These are phyloP conservation scores for Gastracanthus pulcherrimus DNA, from an alignment of 2,888 invertebrate genomes.

Conservation along the genomic window DNA sequence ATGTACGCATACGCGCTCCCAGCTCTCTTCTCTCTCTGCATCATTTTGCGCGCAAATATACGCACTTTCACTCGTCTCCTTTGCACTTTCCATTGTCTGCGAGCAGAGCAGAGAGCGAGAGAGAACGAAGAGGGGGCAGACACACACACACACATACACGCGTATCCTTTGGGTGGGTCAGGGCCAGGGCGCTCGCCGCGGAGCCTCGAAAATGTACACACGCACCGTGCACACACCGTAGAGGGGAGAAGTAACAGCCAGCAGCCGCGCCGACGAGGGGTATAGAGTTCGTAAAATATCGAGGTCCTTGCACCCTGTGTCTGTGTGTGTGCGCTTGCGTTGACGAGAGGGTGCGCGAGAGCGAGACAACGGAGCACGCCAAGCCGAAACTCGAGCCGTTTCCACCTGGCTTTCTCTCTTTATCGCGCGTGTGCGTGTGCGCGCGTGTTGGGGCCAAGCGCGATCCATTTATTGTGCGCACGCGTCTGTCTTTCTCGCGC, in stretches of 20 bases:
- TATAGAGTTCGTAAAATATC: constrained; percentile 69
- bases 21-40: too few relatives aligned
- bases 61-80: not conserved
- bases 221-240: too few relatives aligned
- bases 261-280: not conserved
- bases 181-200: constrained; percentile 65
- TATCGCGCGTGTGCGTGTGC: not conserved
- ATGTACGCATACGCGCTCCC: too few relatives aligned
- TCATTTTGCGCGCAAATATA: not conserved
- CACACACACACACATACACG: not conserved
- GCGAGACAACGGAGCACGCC: not conserved
- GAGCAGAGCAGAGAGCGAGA: not conserved
- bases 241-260: not conserved
- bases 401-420: constrained; percentile 43
- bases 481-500: not conserved
- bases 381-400: constrained; percentile 51
- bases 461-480: too few relatives aligned
- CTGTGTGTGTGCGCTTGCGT: constrained; percentile 8
- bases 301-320: constrained; percentile 67
- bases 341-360: not conserved
- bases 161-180: constrained; percentile 76
- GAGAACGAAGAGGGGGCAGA: not conserved
- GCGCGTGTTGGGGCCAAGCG: not conserved
- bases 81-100: constrained; percentile 47
- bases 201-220: constrained; percentile 12